These are phyloP conservation scores for Oncopeltus fasciatus DNA, from an alignment of 1,140 invertebrate species.

Conservation along the genomic window DNA sequence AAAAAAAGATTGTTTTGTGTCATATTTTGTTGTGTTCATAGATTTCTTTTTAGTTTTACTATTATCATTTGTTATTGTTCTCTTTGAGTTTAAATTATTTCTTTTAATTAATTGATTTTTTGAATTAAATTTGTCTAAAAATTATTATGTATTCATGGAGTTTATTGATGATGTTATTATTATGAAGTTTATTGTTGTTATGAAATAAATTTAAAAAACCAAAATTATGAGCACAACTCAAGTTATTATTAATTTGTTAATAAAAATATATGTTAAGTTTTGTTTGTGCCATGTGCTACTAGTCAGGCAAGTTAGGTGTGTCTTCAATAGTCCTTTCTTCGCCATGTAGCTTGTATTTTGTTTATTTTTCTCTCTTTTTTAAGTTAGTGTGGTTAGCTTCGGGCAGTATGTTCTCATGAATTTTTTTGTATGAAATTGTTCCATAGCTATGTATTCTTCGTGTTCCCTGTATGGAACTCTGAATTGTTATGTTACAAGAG, in stretches of 20 bases:
- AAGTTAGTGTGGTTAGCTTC: not conserved
- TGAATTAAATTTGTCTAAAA: no score
- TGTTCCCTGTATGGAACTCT: not conserved
- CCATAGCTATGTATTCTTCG: not conserved
- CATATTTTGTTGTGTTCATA: no score
- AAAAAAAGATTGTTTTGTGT: no score
- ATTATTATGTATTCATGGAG: no score
- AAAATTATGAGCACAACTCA: no score
- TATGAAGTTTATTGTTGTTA: no score
- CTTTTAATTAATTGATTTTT: no score
- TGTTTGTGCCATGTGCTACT: conserved; percentile 3
- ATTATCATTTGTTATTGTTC: not conserved
- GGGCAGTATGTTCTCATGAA: not conserved
- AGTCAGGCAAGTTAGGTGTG: conserved; percentile 1
- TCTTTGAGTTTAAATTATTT: not conserved
- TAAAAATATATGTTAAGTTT: not conserved
- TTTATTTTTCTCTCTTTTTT: not conserved
- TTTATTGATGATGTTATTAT: no score
- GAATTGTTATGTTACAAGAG: not conserved
- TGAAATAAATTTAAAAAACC: no score
- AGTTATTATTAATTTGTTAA: no score
- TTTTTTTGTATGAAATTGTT: not conserved
- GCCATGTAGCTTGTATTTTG: not conserved
- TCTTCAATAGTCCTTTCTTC: not conserved
- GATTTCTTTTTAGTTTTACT: not conserved